These are phyloP conservation scores for Latrodectus geometricus DNA, from an alignment of 1,140 invertebrate species.

Conservation along the genomic window DNA sequence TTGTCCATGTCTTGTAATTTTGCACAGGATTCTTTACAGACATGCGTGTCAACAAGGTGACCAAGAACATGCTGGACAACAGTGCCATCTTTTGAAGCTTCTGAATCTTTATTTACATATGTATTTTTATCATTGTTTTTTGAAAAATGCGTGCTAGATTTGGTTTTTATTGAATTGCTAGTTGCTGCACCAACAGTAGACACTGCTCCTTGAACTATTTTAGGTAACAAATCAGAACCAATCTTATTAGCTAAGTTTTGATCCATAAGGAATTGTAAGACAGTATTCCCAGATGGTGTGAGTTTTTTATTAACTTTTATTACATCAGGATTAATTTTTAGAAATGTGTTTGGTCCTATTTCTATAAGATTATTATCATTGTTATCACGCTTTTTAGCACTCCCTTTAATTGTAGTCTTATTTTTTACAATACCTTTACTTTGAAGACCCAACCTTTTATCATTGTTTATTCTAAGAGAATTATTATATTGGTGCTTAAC, in stretches of 20 bases:
- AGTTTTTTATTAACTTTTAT: slow-evolving; percentile 57
- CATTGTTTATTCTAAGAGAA: background rate
- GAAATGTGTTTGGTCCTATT: slow-evolving; percentile 58
- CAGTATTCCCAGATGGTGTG: slow-evolving; percentile 52
- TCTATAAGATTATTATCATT: slow-evolving; percentile 47
- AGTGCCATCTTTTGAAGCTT: background rate
- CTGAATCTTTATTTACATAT: background rate
- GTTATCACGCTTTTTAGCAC: background rate
- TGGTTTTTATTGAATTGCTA: background rate
- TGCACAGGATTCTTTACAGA: slow-evolving; percentile 41
- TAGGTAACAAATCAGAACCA: slow-evolving; percentile 21
- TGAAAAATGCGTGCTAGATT: background rate
- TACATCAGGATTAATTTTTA: slow-evolving; percentile 59
- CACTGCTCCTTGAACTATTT: slow-evolving; percentile 27
- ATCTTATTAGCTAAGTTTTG: slow-evolving; percentile 30
- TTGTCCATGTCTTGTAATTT: background rate
- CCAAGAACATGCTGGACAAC: slow-evolving; percentile 47
- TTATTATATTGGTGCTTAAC: background rate
- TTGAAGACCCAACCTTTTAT: background rate
- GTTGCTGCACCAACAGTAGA: background rate
- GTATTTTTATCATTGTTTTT: background rate
- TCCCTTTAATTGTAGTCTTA: background rate
- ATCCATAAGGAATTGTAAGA: slow-evolving; percentile 52
- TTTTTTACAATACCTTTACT: background rate
- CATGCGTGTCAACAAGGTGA: slow-evolving; percentile 48